Conservation (phyloP, 2,797 vertebrate species). For the Synaphobranchus kaupii region DNA sequence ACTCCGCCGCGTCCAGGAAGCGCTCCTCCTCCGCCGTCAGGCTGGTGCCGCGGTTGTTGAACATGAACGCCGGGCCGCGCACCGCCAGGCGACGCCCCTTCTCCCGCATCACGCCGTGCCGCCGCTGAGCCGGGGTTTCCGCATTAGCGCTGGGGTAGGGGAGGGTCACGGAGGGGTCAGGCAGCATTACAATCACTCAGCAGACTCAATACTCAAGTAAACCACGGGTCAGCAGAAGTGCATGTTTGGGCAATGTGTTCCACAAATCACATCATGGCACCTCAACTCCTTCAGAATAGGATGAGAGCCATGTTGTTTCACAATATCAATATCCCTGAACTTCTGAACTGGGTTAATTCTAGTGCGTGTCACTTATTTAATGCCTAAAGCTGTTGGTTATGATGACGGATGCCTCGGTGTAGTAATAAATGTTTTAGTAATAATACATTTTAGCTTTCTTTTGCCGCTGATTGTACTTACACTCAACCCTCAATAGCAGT, state of each 20-base stretch:
- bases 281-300: not conserved
- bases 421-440: too few relatives aligned
- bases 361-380: too few relatives aligned
- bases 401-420: too few relatives aligned
- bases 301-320: not conserved
- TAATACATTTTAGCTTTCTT: too few relatives aligned
- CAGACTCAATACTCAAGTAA: not conserved
- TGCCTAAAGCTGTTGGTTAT: too few relatives aligned
- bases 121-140: slow-evolving; percentile 70
- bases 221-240: not conserved
- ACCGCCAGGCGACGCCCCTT: slow-evolving; percentile 83
- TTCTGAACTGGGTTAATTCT: not conserved
- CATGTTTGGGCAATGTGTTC: not conserved
- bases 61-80: slow-evolving; percentile 85
- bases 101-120: slow-evolving; percentile 77
- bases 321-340: too few relatives aligned
- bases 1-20: slow-evolving; percentile 84
- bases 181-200: not conserved
- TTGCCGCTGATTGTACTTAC: too few relatives aligned
- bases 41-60: slow-evolving; percentile 77
- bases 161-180: too few relatives aligned
- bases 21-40: slow-evolving; percentile 83
- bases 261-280: too few relatives aligned
- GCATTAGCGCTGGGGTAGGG: slow-evolving; percentile 65
- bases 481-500: too few relatives aligned